Base-by-base conservation (phyloP, 92 coral and sea anemone genomes). In the Nematostella vectensis region DNA sequence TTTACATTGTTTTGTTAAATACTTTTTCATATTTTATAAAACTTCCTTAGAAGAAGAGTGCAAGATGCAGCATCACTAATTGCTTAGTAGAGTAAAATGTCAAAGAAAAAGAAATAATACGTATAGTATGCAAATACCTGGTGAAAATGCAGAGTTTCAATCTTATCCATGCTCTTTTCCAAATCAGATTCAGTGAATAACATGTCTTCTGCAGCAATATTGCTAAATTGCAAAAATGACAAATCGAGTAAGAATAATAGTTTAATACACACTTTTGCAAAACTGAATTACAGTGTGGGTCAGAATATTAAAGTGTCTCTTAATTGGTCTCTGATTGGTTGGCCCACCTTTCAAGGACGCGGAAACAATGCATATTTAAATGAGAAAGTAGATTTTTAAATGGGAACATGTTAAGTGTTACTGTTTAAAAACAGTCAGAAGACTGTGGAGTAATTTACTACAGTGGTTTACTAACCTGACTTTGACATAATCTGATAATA, bases 91-190 rank as follows among this genome's bases (percentile, higher is more conserved):
- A n/a, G n/a, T n/a, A n/a, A n/a, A n/a, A n/a, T n/a, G n/a, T n/a
- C n/a, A n/a, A n/a, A n/a, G n/a, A n/a, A n/a, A n/a, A n/a, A n/a
- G n/a, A n/a, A n/a, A n/a, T n/a, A n/a, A n/a, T n/a, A n/a, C n/a
- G n/a, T n/a, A n/a, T n/a, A n/a, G 15, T 33, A 33, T 15, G 15
- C 6, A 6, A 6, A 6, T 67, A 86, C 98, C 87, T 91, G 96
- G 55, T 91, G 98, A 48, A 91, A 91, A 67, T 91, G 96, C 50
- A 91, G 70, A 2, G 98, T 91, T 55, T 91, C 98, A 61, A 91
- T 91, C 63, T 91, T 91, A 64, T 91, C 98, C 98, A 91, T 91
- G 54, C 98, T 91, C 54, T 91, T 91, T 53, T 91, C 98, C 74
- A 91, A 61, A 68, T 91, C 98, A 40, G 89, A 85, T 37, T 91